Evolutionary conservation across 2,797 vertebrate genomes (phyloP).

Genomic region (Gorsachius magnificus): DNA sequence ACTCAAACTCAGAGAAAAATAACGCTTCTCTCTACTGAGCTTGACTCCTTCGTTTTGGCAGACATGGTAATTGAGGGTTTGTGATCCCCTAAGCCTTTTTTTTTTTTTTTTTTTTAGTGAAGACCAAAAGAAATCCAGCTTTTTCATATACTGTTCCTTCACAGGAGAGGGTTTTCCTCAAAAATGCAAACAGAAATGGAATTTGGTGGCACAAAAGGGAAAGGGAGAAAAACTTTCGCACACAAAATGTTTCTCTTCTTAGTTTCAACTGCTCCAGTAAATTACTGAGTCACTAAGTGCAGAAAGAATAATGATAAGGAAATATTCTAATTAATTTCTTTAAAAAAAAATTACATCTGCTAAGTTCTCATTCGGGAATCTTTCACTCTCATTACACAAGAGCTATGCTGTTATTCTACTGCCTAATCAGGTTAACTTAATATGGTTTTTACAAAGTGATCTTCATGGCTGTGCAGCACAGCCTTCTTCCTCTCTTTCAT

Average conservation of each 20-base stretch:
- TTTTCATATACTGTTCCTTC: conserved; percentile 21
- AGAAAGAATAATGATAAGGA: conserved; percentile 5
- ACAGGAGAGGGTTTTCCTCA: conserved; percentile 21
- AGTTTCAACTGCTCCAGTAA: conserved; percentile 2
- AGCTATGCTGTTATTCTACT: conserved; percentile 17
- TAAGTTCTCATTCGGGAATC: not conserved
- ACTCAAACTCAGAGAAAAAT: not conserved
- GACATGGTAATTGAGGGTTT: conserved; percentile 20
- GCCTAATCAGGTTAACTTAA: conserved; percentile 35
- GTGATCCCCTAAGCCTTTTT: not conserved
- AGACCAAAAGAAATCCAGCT: conserved; percentile 2
- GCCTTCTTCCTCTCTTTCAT: not conserved
- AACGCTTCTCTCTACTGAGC: not conserved
- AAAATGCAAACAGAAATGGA: conserved; percentile 49
- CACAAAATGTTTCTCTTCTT: not conserved
- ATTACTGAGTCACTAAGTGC: not conserved
- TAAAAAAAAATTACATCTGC: not conserved
- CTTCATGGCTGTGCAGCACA: not conserved
- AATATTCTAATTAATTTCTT: not conserved
- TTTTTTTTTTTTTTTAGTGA: not conserved
- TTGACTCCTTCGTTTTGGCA: not conserved
- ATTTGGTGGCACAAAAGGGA: not conserved
- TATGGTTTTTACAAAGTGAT: not conserved
- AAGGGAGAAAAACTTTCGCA: not conserved
- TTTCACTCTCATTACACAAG: conserved; percentile 2